Evolutionary conservation across 37 sponge, comb jelly and placozoan species (phyloP).

Genomic region (Eunapius fragilis): DNA sequence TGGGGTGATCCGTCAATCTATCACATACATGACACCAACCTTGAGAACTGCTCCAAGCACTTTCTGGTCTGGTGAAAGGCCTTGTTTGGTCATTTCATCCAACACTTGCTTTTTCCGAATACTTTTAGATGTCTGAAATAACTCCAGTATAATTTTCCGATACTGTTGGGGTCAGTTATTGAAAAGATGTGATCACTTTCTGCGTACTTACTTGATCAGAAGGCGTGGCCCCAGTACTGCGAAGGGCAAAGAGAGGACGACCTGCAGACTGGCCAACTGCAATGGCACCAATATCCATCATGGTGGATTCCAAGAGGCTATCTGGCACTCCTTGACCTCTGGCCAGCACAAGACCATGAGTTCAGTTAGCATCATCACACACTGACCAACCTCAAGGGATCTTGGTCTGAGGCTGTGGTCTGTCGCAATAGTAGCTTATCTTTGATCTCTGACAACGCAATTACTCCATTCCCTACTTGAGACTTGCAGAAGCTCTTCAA

Average conservation of each 20-base stretch:
- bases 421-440: constrained; percentile 41
- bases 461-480: constrained; percentile 39
- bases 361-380: not conserved
- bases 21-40: constrained; percentile 4
- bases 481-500: constrained; percentile 31
- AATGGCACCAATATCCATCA: constrained; percentile 15
- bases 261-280: constrained; percentile 26
- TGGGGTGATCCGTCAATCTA: not conserved
- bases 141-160: constrained; percentile 22
- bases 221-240: not conserved
- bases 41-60: constrained; percentile 22
- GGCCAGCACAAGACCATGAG: not conserved
- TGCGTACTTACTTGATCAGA: too few relatives aligned
- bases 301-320: constrained; percentile 6
- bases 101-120: constrained; percentile 46
- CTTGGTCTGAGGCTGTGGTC: not conserved
- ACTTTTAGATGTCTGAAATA: constrained; percentile 28
- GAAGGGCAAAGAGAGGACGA: constrained; percentile 26
- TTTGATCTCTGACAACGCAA: constrained; percentile 37
- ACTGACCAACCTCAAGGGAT: constrained; percentile 2
- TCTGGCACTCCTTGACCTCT: constrained; percentile 11
- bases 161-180: constrained; percentile 16
- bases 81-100: constrained; percentile 18
- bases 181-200: not conserved
- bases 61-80: constrained; percentile 3